Percentiles rank a stretch among this genome's conserved stretches.
Evolutionary conservation across 2,113 vertebrate species (phyloP).

Genomic region (Phrynosoma platyrhinos): DNA sequence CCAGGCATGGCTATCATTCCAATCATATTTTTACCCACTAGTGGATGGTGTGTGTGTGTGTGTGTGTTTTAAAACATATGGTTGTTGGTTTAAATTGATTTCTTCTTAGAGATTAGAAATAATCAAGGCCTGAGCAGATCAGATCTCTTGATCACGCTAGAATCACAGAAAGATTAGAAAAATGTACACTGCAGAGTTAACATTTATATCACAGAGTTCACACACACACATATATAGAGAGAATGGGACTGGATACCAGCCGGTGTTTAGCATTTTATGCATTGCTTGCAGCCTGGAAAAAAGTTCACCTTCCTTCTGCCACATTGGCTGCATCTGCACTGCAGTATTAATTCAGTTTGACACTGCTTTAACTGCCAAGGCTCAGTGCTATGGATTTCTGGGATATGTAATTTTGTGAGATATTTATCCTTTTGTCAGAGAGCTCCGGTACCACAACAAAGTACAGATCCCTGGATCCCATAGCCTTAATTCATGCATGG

Average conservation of each 20-base stretch:
- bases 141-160: neutral
- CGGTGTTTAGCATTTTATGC: neutral
- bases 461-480: too few species aligned
- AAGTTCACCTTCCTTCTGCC: too few species aligned
- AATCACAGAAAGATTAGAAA: neutral
- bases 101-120: neutral
- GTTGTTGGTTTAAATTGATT: neutral
- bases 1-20: neutral
- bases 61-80: neutral
- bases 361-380: too few species aligned
- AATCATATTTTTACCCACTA: neutral
- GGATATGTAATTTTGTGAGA: too few species aligned
- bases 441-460: too few species aligned
- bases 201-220: neutral
- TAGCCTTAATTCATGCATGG: too few species aligned
- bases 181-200: neutral
- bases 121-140: neutral
- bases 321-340: too few species aligned
- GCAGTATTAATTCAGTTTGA: too few species aligned
- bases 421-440: too few species aligned
- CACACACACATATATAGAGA: neutral
- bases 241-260: neutral
- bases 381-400: too few species aligned
- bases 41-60: too few species aligned
- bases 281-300: neutral